Conservation (phyloP, 1,140 invertebrate genomes). For the Trichoplusia ni region DNA sequence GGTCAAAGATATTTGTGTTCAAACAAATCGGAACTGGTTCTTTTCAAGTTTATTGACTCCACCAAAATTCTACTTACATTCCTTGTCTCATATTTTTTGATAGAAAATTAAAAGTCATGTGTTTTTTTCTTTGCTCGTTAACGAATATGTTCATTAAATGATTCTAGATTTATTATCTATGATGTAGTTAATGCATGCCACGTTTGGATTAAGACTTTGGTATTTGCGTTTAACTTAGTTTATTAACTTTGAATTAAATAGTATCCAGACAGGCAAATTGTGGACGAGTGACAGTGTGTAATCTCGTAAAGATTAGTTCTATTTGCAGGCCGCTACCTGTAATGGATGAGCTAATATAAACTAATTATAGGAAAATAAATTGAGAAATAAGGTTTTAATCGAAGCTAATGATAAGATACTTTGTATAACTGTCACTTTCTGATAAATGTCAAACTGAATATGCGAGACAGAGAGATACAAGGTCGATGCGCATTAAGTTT, state of each 20-base stretch:
- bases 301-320: no score
- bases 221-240: background rate
- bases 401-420: no score
- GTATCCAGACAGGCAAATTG: no score
- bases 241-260: no score
- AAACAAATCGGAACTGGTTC: slow-evolving; percentile 75
- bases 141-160: background rate
- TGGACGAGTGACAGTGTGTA: no score
- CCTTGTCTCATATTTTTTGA: slow-evolving; percentile 46
- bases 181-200: background rate
- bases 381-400: background rate
- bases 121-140: slow-evolving; percentile 17
- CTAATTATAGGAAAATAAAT: background rate
- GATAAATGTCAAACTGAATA: no score
- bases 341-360: no score
- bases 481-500: no score
- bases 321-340: no score
- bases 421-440: no score
- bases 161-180: slow-evolving; percentile 2
- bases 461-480: no score
- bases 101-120: slow-evolving; percentile 37
- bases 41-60: slow-evolving; percentile 75
- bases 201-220: background rate
- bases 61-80: slow-evolving; percentile 59
- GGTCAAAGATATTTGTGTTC: slow-evolving; percentile 61